These are phyloP conservation scores for Hemaris fuciformis DNA, from an alignment of 2,888 invertebrate species.

Conservation along the genomic window DNA sequence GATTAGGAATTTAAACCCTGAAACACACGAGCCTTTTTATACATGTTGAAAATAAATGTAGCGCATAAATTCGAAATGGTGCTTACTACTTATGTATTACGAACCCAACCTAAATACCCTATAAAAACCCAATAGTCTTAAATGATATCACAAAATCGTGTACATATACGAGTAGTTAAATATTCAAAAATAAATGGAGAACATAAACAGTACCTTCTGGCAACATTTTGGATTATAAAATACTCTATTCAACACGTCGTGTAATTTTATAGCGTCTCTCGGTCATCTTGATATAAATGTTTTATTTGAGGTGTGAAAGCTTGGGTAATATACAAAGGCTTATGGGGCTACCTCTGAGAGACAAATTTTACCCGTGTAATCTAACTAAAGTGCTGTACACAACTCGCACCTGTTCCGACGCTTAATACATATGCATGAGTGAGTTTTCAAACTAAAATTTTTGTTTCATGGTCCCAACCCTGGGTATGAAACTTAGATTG, in stretches of 20 bases:
- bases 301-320: slow-evolving; percentile 24
- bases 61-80: too few species aligned
- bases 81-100: too few species aligned
- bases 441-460: slow-evolving; percentile 7
- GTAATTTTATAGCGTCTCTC: not conserved
- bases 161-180: too few species aligned
- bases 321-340: slow-evolving; percentile 2
- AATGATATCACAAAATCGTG: too few species aligned
- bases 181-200: too few species aligned
- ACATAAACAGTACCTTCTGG: too few species aligned
- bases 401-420: slow-evolving; percentile 27
- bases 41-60: too few species aligned
- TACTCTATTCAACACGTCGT: not conserved
- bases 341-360: not conserved
- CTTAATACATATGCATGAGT: slow-evolving; percentile 31
- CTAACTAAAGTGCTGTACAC: slow-evolving; percentile 20
- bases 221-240: too few species aligned
- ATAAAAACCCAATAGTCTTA: too few species aligned
- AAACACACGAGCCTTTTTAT: too few species aligned
- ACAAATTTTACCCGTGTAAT: not conserved
- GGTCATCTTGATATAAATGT: slow-evolving; percentile 17
- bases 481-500: not conserved
- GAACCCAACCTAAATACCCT: too few species aligned
- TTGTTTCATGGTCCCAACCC: not conserved
- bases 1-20: too few species aligned